Percentiles rank a stretch among this genome's conserved stretches.
phyloP scores from a whole-genome alignment of 2,113 vertebrate genomes.

The Microcebus tavaratra region DNA sequence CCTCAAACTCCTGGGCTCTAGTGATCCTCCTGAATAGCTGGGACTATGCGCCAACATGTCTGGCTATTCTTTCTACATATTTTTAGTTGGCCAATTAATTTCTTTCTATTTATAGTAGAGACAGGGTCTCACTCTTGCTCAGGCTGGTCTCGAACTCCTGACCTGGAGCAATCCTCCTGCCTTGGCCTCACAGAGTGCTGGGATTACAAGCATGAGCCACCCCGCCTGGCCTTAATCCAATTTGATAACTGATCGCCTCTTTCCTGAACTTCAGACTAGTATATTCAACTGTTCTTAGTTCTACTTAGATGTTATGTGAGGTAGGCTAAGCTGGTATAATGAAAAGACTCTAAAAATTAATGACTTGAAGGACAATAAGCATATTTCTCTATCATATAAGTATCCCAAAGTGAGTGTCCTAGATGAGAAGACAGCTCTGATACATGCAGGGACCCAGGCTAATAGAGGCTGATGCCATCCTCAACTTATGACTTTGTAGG shows the following conservation, averaged over 20 bases:
- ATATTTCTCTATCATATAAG: neutral
- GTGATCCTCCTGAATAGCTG: too few relatives aligned
- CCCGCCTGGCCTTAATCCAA: neutral
- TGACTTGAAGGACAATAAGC: neutral
- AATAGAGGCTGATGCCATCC: neutral
- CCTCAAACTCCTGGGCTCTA: too few relatives aligned
- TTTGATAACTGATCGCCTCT: neutral
- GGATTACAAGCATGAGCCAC: too few relatives aligned
- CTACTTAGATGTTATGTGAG: neutral
- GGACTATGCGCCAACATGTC: too few relatives aligned
- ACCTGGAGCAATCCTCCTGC: too few relatives aligned
- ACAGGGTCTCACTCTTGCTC: too few relatives aligned
- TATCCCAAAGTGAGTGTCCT: neutral
- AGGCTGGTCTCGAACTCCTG: too few relatives aligned
- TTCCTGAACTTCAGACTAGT: neutral
- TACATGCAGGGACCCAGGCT: neutral
- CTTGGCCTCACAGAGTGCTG: too few relatives aligned
- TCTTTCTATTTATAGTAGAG: too few relatives aligned
- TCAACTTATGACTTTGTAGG: neutral
- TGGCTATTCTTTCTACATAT: too few relatives aligned
- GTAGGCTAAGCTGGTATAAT: neutral
- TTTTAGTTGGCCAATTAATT: too few relatives aligned
- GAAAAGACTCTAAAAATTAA: conserved; percentile 13
- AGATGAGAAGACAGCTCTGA: neutral
- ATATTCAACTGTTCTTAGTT: neutral